Base-by-base conservation (phyloP, 2,888 invertebrate genomes). In the Catocala nupta region DNA sequence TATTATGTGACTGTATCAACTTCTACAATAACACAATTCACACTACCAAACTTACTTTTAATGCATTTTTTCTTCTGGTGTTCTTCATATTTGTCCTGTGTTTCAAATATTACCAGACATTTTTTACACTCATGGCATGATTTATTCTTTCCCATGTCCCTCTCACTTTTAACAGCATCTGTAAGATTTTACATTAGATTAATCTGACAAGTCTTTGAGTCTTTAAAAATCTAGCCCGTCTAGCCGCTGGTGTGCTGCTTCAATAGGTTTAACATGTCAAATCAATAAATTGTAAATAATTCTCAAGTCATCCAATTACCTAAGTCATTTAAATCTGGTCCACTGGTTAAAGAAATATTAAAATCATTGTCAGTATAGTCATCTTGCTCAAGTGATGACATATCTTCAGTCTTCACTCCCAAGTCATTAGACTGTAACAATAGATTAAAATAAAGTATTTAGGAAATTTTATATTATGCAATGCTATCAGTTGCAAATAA, bases 341-440 rank as follows among this genome's bases (percentile, higher is more conserved):
- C 78, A 69, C 74, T 79, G 39, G 63, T 73, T 5, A 75, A 60
- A 6, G 81, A 75, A 33, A 83, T 67, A 53, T 74, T 70, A 60
- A 80, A 86, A 67, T 90, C 89, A 59, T 69, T 74, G 64, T 89
- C 90, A 7, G 82, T 74, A 67, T 82, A 85, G 44, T 87, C 86
- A 66, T 86, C 82, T 48, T 77, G 71, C 33, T 86, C 86, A 67
- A 84, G 78, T 42, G 64, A 65, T 42, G 65, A 58, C 9, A 77
- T 61, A 48, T 85, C 75, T 78, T 91, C 91, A n/a, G 81, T 83
- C 72, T 91, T 91, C 11, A 91, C 85, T 65, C 67, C 75, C 54
- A 78, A 63, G 52, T 65, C 47, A 59, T 65, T 57, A n/a, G 63
- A 51, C 83, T 84, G 71, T 49, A 77, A 77, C 47, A 3, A 60